Percentiles rank a stretch among this genome's conserved stretches.
These are phyloP conservation scores for Poecilia latipinna DNA, from an alignment of 2,113 vertebrate genomes.

Conservation along the genomic window DNA sequence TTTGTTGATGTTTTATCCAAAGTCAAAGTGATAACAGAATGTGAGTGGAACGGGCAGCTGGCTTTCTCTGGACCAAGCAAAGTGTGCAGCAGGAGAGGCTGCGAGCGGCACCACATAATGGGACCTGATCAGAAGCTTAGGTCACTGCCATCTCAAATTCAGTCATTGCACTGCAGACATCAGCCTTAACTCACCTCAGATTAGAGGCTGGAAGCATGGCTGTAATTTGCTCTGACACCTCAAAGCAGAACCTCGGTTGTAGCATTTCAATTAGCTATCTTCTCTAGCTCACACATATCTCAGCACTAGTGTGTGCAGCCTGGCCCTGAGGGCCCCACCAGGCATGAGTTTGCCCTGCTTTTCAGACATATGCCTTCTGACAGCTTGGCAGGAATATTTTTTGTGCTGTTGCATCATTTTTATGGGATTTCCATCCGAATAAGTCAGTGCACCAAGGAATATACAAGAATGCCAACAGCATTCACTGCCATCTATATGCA, in stretches of 20 bases:
- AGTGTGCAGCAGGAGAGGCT: conserved; percentile 36
- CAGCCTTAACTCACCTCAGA: conserved; percentile 71
- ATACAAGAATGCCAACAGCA: not conserved
- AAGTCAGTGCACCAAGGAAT: not conserved
- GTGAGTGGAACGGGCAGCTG: conserved; percentile 54
- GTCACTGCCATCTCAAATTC: conserved; percentile 78
- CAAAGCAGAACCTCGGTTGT: conserved; percentile 68
- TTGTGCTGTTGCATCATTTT: conserved; percentile 12
- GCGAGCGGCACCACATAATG: conserved; percentile 65
- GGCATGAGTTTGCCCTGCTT: conserved; percentile 3
- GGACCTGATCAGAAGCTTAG: conserved; percentile 76
- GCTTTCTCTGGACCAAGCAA: conserved; percentile 45
- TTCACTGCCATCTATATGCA: not conserved
- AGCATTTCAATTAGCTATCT: conserved; percentile 77
- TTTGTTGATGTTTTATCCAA: conserved; percentile 22
- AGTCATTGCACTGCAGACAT: conserved; percentile 65
- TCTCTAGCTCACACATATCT: conserved; percentile 23
- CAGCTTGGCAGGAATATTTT: conserved; percentile 1
- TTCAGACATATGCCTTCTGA: not conserved
- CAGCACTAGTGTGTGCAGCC: conserved; percentile 8
- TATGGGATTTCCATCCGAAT: not conserved
- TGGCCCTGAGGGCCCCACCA: conserved; percentile 20
- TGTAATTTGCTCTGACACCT: conserved; percentile 74
- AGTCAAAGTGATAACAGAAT: conserved; percentile 26
- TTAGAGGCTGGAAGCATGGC: conserved; percentile 59